Percentiles rank a stretch among this genome's conserved stretches.
Evolutionary conservation across 2,113 vertebrate species (phyloP).

Genomic region (Thunnus thynnus): DNA sequence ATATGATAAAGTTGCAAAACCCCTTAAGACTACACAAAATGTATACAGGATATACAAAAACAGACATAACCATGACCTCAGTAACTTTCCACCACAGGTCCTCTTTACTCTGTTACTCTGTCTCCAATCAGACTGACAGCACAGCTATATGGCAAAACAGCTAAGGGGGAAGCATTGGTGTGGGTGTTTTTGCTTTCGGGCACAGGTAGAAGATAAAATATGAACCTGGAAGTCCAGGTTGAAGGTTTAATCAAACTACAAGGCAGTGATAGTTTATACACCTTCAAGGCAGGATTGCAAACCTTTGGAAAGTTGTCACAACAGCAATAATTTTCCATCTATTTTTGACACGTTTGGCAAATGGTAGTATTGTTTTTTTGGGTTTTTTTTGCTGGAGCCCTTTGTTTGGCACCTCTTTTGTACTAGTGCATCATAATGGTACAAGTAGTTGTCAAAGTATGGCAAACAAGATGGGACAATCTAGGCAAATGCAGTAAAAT

Average conservation of each 20-base stretch:
- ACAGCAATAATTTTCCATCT: background rate
- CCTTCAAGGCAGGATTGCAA: constrained; percentile 3
- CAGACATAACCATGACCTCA: too few species aligned
- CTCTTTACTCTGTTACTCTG: background rate
- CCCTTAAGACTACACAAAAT: too few species aligned
- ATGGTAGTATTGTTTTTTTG: too few species aligned
- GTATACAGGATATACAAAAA: too few species aligned
- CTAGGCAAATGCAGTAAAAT: too few species aligned
- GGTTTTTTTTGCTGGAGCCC: background rate
- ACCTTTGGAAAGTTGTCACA: constrained; percentile 6
- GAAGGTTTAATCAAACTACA: constrained; percentile 34
- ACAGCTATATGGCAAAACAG: background rate
- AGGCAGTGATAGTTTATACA: constrained; percentile 16
- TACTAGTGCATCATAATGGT: too few species aligned
- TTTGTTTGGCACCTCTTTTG: background rate
- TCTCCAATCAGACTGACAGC: constrained; percentile 19
- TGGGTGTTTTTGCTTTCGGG: background rate
- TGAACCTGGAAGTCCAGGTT: constrained; percentile 13
- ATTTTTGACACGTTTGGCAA: background rate
- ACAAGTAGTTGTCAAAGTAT: too few species aligned
- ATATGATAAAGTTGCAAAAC: too few species aligned
- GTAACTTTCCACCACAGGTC: too few species aligned
- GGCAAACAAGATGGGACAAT: too few species aligned
- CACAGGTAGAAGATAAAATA: constrained; percentile 9
- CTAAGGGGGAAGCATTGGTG: background rate